Evolutionary conservation across 2,888 invertebrate genomes (phyloP), one percentile per base, ranked within the genome.

Genomic region (Amblyjoppa fuscipennis): DNA sequence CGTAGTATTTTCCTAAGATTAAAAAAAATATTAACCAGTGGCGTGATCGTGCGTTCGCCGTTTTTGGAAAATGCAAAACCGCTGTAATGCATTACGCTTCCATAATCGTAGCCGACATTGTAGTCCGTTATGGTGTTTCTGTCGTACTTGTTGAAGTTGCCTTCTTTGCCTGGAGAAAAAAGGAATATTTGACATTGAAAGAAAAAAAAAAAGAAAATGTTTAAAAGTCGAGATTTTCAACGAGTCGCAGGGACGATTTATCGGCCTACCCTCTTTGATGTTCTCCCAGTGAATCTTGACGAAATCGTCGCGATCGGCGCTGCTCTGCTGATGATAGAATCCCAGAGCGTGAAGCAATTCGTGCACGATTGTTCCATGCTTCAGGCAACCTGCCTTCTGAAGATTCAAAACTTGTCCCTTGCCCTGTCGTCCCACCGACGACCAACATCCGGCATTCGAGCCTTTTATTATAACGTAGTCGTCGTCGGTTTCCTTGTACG

Each of bases 311-410:
- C 98, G 95, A 93, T 98, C 96, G 20, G 96, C 96, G 31, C 97
- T 95, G 91, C 97, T 97, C 92, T 98, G 98, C 94, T 98, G 98
- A 91, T 98, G 98, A 92, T 97, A 97, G 93, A 98, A 98, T 0
- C 98, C 98, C 1, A 97, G 93, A 0, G 97, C 96, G 91, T 98
- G 98, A 90, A 98, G 95, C 92, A 98, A 95, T 93, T 98, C 98
- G 91, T 98, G 96, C 75, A 96, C 94, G 53, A 96, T 95, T 20
- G 95, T 95, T 5, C 96, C 95, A 76, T 94, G 94, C 2, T 91
- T 92, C 7, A 95, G 89, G 86, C 95, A 95, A 51, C 94, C 93
- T 0, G 93, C 93, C 20, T 91, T 92, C 85, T 94, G 94, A 59
- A 96, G 92, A 81, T 95, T 95, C 3, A 96, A 92, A 0, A 95